A percentile compares a stretch with the other conserved stretches of the same genome.
Conservation (phyloP, 2,797 vertebrate genomes). For the Mus spretus region DNA sequence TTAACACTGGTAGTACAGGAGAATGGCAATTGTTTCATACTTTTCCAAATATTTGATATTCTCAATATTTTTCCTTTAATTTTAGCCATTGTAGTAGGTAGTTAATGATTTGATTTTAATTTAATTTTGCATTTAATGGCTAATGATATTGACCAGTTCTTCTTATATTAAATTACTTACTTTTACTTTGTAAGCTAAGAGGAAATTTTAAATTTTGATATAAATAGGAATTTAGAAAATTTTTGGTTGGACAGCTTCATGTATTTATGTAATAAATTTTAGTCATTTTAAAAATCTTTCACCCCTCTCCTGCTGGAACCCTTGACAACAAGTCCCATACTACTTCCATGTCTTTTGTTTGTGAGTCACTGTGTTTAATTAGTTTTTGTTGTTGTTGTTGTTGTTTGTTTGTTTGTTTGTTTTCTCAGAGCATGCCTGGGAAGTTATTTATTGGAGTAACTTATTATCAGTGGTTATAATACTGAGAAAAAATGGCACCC, state of each 20-base stretch:
- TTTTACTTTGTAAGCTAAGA: slow-evolving; percentile 60
- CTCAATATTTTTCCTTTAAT: not conserved
- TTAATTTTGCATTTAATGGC: slow-evolving; percentile 54
- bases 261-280: not conserved
- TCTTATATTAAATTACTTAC: not conserved
- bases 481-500: not conserved
- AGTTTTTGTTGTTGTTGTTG: not conserved
- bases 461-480: not conserved
- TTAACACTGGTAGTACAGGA: slow-evolving; percentile 9
- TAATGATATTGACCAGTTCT: slow-evolving; percentile 29
- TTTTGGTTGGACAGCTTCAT: not conserved
- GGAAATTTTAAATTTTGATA: not conserved
- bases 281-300: not conserved
- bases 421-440: not conserved
- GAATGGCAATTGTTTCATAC: not conserved
- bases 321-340: not conserved
- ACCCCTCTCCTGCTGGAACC: not conserved
- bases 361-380: not conserved
- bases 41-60: slow-evolving; percentile 11
- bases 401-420: too few relatives aligned
- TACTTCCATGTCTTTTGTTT: not conserved
- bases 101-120: not conserved
- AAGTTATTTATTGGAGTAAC: not conserved
- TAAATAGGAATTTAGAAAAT: not conserved
- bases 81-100: slow-evolving; percentile 27